These are phyloP conservation scores for Nemoura dubitans DNA, from an alignment of 2,888 invertebrate species.

Conservation along the genomic window DNA sequence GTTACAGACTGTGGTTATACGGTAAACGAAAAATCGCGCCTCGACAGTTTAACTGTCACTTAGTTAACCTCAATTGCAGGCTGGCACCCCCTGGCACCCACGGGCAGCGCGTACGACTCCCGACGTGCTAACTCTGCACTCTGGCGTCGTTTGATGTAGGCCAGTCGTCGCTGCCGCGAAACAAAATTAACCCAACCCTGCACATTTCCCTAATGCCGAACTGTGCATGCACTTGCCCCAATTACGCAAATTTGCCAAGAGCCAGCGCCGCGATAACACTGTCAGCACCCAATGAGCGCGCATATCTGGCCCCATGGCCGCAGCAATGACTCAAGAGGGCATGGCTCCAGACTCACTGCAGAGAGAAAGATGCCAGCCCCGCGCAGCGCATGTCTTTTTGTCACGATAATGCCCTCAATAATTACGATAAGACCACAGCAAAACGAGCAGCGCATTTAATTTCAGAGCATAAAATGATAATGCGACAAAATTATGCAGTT, in stretches of 20 bases:
- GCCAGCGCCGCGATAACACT: not conserved
- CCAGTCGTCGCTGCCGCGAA: not conserved
- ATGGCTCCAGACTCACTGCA: no score
- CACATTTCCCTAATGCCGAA: not conserved
- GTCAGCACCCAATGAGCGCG: not conserved
- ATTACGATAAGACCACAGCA: not conserved
- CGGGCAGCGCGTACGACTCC: not conserved
- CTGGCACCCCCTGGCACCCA: not conserved
- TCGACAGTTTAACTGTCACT: not conserved
- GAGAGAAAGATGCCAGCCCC: not conserved
- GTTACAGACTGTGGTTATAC: not conserved
- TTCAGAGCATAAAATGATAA: not conserved
- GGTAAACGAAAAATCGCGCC: not conserved
- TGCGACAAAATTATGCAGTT: not conserved
- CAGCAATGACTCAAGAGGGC: not conserved
- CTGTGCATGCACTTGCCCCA: not conserved
- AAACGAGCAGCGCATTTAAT: not conserved
- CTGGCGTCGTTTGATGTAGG: not conserved
- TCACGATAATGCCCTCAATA: not conserved
- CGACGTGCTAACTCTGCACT: not conserved
- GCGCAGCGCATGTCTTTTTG: not conserved
- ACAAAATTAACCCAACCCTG: not conserved
- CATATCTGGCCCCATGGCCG: not conserved
- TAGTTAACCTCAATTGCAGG: slow-evolving; percentile 8
- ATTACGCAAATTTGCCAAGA: not conserved